A percentile compares a stretch with the other conserved stretches of the same genome.
Evolutionary conservation across 1,140 invertebrate species (phyloP).

Genomic region (Drosophila pallidifrons): DNA sequence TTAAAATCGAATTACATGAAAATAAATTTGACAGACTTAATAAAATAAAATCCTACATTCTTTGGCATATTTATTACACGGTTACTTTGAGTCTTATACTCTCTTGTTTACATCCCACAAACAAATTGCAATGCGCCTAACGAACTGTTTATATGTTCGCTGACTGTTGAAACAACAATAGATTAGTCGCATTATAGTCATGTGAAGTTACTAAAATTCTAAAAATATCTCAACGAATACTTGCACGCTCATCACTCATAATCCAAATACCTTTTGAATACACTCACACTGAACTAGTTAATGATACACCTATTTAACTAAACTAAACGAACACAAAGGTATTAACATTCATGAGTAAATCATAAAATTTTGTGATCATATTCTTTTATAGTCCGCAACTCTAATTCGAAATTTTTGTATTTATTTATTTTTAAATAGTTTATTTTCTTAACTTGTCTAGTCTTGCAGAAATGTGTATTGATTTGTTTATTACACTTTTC

Average conservation of each 20-base stretch:
- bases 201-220: constrained; percentile 14
- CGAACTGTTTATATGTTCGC: constrained; percentile 9
- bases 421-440: too few relatives aligned
- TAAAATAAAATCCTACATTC: not conserved
- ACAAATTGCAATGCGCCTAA: not conserved
- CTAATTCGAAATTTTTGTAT: too few relatives aligned
- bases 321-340: too few relatives aligned
- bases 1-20: too few relatives aligned
- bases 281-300: not conserved
- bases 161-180: constrained; percentile 16
- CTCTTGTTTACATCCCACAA: not conserved
- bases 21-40: too few relatives aligned
- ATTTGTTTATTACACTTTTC: too few relatives aligned
- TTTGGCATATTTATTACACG: not conserved
- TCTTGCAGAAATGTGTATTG: too few relatives aligned
- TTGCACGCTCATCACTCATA: constrained; percentile 20
- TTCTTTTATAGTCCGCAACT: too few relatives aligned
- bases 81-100: not conserved
- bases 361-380: too few relatives aligned
- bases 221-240: constrained; percentile 7
- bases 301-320: not conserved
- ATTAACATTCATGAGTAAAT: too few relatives aligned
- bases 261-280: constrained; percentile 4
- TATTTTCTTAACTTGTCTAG: too few relatives aligned
- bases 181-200: constrained; percentile 19